Evolutionary conservation across 37 sponge, comb jelly and placozoan species (phyloP), one percentile per base, ranked within the genome.

Genomic region (Tethya wilhelma): DNA sequence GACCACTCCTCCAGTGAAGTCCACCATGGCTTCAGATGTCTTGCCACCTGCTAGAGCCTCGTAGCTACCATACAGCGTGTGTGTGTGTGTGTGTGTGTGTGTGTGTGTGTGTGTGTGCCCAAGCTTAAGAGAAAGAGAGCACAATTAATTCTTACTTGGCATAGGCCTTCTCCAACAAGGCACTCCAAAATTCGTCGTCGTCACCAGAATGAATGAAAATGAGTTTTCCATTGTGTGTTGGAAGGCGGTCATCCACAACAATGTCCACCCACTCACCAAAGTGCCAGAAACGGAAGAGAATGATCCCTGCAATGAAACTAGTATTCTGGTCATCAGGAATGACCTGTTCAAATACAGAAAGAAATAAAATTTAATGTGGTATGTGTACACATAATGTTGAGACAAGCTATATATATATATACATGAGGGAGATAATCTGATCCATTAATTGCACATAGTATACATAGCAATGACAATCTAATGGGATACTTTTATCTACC

Each of bases 91-190:
- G 53, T 49, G 53, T 49, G 14, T 49, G 14, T 14, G 14, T 49
- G 53, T 49, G 9, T 9, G 14, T 49, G 14, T 49, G 53, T 14
- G 14, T n/a, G n/a, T n/a, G n/a, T n/a, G n/a, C n/a, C n/a, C n/a
- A n/a, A n/a, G n/a, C n/a, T n/a, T n/a, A n/a, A n/a, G n/a, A n/a
- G n/a, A n/a, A n/a, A n/a, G n/a, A n/a, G n/a, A n/a, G n/a, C n/a
- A n/a, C n/a, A n/a, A n/a, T n/a, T n/a, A n/a, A 39, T 32, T 8
- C 81, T 63, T 37, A 87, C 91, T 98, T 98, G 40, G 98, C 98
- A 69, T 98, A 98, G 26, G 98, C 98, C 46, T 98, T 98, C 84
- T 98, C 98, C 34, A 98, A 59, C 29, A 98, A 84, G 25, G 98
- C 96, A 86, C 96, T 95, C 98, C 98, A 98, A 64, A 98, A 98